Base-by-base conservation (phyloP, 2,113 vertebrate genomes). In the Petrocephalus zakoni region DNA sequence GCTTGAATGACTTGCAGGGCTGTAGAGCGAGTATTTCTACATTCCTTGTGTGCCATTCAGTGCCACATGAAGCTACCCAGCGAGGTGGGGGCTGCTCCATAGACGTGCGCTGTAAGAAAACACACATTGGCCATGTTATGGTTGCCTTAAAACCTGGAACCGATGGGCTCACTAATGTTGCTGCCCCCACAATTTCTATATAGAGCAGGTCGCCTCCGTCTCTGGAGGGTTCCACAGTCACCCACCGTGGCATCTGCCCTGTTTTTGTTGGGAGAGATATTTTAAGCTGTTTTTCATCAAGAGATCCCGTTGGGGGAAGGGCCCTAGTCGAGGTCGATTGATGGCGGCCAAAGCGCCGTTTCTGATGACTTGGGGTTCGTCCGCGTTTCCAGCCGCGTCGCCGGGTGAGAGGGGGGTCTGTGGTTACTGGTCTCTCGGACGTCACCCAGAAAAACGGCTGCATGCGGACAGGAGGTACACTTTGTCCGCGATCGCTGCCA, bases 171-270 rank as follows among this genome's bases (percentile, higher is more conserved):
- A 5, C 6, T 37, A 13, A 81, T 37, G 25, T 19, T 49, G 15
- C 17, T 22, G 46, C 15, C 37, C 42, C 81, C 81, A 47, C 81
- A 46, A 4, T 21, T 47, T n/a, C 42, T 83, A 83, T 21, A 34
- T 46, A 81, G 29, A 83, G 81, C 46, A 83, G 42, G n/a, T 29
- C 22, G 47, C 25, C 21, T 85, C 22, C 17, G 13, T 85, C n/a
- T 85, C 25, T 10, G 13, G 84, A 55, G 19, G 25, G n/a, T 49
- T 85, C 49, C 51, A 2, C 84, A 37, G 84, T 29, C 25, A 55
- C 49, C 84, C n/a, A 85, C 82, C 8, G 22, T 34, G 84, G 49
- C 84, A 55, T 55, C 84, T 85, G 82, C 22, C 82, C 47, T 85
- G 42, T n/a, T 85, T 11, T n/a, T 46, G 10, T 84, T 25, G 37